A percentile compares a stretch with the other conserved stretches of the same genome.
Evolutionary conservation across 2,797 vertebrate species (phyloP).

Genomic region (Psittacula derbiana): DNA sequence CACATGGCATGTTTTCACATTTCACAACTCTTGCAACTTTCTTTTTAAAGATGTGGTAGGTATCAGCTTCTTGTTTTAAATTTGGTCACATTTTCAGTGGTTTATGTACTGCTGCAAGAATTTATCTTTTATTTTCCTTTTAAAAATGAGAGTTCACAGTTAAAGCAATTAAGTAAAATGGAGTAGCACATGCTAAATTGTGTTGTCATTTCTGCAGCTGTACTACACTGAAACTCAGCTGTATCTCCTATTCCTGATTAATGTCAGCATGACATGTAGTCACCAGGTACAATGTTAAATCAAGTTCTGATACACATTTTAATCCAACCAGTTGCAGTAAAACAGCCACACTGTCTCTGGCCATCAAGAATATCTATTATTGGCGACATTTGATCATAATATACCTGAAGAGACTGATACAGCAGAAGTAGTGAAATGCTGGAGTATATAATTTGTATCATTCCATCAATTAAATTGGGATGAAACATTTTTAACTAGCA

Average conservation of each 20-base stretch:
- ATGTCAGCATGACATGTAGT: not conserved
- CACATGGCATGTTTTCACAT: accelerated
- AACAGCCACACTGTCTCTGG: not conserved
- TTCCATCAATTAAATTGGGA: not conserved
- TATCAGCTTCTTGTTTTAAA: not conserved
- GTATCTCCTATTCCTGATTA: not conserved
- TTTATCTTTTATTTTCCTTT: not conserved
- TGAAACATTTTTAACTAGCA: not conserved
- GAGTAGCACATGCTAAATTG: not conserved
- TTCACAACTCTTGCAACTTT: not conserved
- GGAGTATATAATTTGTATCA: not conserved
- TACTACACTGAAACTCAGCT: not conserved
- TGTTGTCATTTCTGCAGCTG: not conserved
- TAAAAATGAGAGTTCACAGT: not conserved
- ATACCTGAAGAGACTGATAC: not conserved
- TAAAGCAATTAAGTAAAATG: not conserved
- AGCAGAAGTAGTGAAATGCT: not conserved
- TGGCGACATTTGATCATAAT: not conserved
- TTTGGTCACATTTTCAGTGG: not conserved
- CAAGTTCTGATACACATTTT: not conserved
- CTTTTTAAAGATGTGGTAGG: not conserved
- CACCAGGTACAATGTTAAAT: not conserved
- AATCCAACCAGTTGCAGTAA: not conserved
- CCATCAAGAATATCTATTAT: not conserved
- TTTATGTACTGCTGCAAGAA: not conserved